Evolutionary conservation across 2,888 invertebrate genomes (phyloP).

Genomic region (Hartigia nigra): DNA sequence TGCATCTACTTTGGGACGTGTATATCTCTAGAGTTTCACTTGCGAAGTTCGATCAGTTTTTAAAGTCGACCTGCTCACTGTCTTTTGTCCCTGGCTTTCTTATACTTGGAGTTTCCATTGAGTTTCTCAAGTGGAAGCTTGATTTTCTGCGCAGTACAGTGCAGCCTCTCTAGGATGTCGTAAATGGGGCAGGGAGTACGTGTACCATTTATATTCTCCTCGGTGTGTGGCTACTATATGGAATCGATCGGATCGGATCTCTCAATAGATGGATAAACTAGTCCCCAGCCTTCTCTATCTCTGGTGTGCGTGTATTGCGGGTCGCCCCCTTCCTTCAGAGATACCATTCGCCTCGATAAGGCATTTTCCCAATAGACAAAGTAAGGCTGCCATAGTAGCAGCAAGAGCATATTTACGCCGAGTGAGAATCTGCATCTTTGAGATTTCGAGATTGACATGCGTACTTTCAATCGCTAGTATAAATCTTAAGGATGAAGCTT

Average conservation of each 20-base stretch:
- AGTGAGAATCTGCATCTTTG: not conserved
- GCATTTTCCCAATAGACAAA: not conserved
- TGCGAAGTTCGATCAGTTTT: not conserved
- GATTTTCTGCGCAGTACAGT: not conserved
- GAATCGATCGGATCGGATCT: not conserved
- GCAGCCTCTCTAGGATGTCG: not conserved
- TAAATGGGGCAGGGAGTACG: not conserved
- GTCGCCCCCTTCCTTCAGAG: not conserved
- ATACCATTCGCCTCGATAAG: not conserved
- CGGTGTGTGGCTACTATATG: not conserved
- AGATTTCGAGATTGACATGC: no score
- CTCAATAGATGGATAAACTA: not conserved
- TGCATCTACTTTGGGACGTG: constrained; percentile 41
- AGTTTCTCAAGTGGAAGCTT: not conserved
- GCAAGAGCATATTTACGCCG: not conserved
- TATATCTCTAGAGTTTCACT: not conserved
- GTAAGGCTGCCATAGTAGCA: not conserved
- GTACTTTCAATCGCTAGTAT: no score
- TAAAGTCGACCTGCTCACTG: not conserved
- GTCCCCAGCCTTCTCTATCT: no score
- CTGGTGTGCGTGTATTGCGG: no score
- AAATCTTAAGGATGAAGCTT: no score
- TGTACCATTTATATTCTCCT: not conserved
- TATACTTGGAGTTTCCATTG: not conserved
- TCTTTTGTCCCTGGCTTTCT: not conserved